Evolutionary conservation across 2,888 invertebrate genomes (phyloP).

Genomic region (Heliothis peltigera): DNA sequence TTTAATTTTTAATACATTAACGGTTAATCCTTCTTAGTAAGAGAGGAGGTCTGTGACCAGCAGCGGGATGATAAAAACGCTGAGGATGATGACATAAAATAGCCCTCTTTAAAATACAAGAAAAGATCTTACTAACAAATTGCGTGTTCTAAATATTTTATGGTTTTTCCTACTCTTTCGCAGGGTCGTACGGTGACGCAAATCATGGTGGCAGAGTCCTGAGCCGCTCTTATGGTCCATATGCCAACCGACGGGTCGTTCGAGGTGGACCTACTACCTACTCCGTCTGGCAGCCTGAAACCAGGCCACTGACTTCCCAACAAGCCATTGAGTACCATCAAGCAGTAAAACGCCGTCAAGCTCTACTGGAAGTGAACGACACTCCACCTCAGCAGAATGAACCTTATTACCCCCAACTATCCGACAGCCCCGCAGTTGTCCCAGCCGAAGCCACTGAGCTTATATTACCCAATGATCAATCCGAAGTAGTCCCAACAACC

Average conservation of each 20-base stretch:
- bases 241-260: slow-evolving; percentile 73
- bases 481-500: slow-evolving; percentile 73
- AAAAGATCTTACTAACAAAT: not conserved
- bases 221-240: slow-evolving; percentile 83
- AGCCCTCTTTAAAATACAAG: not conserved
- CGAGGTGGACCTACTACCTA: slow-evolving; percentile 81
- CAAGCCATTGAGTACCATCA: slow-evolving; percentile 79
- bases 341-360: slow-evolving; percentile 81
- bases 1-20: too few relatives aligned
- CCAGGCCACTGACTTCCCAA: slow-evolving; percentile 56
- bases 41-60: too few relatives aligned
- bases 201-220: slow-evolving; percentile 79
- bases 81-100: too few relatives aligned
- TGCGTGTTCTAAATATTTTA: not conserved
- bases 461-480: slow-evolving; percentile 74
- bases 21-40: too few relatives aligned
- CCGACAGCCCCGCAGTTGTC: slow-evolving; percentile 66
- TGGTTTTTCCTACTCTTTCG: slow-evolving; percentile 23
- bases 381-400: slow-evolving; percentile 82
- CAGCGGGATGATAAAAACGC: too few relatives aligned
- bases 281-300: slow-evolving; percentile 77
- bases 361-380: slow-evolving; percentile 73
- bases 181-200: slow-evolving; percentile 83
- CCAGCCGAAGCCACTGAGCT: slow-evolving; percentile 72
- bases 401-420: slow-evolving; percentile 75